Evolutionary conservation across 2,888 invertebrate species (phyloP), one percentile per base, ranked within the genome.

Genomic region (Phyto melanocephala): DNA sequence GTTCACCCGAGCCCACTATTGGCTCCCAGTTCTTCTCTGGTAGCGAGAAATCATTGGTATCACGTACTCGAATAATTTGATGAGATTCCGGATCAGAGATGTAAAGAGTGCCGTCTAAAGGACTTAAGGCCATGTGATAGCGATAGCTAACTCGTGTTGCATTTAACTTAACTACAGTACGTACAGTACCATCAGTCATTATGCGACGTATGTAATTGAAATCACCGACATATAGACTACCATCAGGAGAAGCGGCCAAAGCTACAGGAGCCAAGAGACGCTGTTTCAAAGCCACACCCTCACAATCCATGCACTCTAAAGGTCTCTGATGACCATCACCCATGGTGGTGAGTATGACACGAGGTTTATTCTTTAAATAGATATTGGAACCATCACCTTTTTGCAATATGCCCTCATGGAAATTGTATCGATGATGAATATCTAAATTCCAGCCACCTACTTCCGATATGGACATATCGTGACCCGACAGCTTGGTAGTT

Each of bases 371-470:
- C 87, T 96, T 97, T 87, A 99, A 92, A 90, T 98, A 98, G 80
- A 98, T 96, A 87, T 98, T 98, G 0, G 98, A 96, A 11, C 99
- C 99, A 88, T 99, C 99, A 33, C 99, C 99, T 90, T 98, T 98
- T 92, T 99, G 98, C 0, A 99, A 92, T 82, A 99, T 98, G 35
- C 98, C 99, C 93, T 99, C 98, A 89, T 99, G 98, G 93, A 97
- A 98, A 91, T 99, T 99, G 91, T 99, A 98, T 86, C 98, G 94
- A 89, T 99, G 99, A 92, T 99, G 99, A 84, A 99, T 97, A 90
- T 99, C 98, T 86, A 99, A 92, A 91, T 99, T 98, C 99, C 99
- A 99, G 13, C 98, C 98, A 0, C 98, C 99, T 45, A 98, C 96
- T 91, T 98, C 98, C 0, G 98, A 98, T 62, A 98, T 98, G 80